Evolutionary conservation across 2,797 vertebrate species (phyloP), one percentile per base, ranked within the genome.

Genomic region (Lophius americanus): DNA sequence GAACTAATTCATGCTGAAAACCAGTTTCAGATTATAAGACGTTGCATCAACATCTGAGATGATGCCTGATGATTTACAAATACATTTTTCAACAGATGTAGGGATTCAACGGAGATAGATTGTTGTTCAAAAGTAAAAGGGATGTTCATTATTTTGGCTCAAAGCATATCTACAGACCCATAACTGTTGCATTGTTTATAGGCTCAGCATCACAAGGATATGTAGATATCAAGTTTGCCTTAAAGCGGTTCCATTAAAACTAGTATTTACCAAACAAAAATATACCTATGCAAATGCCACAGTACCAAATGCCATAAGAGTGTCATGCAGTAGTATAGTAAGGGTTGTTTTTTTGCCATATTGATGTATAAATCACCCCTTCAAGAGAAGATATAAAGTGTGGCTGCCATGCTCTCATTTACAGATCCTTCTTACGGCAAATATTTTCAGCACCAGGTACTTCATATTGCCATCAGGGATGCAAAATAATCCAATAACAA

Each of bases 361-460:
- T 7, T 32, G n/a, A 85, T 78, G 70, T 80, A 71, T 51, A 75
- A 81, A 79, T 46, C 78, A 83, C 80, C 80, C 82, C 76, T 87
- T 84, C 9, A 48, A 61, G 54, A 73, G 58, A 71, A 68, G 65
- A 82, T 23, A 68, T 63, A 5, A 56, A 65, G 46, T 56, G 38
- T 71, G 80, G 64, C 78, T 56, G 76, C 51, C 88, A 84, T 89
- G 86, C 84, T 73, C 76, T 69, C 38, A 23, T 75, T 77, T 80
- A 82, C 66, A 56, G 52, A 39, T 72, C 83, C 60, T 75, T 86
- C 71, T 89, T 88, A 90, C 92, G 89, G 89, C 89, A 87, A 86
- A 80, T 80, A 71, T 66, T 68, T 76, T 79, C 61, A 77, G 70
- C 47, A 72, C 66, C 52, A 57, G 75, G 73, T 88, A 64, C 43